Base-by-base conservation (phyloP, 2,888 invertebrate genomes). In the Drosophila sordidula region DNA sequence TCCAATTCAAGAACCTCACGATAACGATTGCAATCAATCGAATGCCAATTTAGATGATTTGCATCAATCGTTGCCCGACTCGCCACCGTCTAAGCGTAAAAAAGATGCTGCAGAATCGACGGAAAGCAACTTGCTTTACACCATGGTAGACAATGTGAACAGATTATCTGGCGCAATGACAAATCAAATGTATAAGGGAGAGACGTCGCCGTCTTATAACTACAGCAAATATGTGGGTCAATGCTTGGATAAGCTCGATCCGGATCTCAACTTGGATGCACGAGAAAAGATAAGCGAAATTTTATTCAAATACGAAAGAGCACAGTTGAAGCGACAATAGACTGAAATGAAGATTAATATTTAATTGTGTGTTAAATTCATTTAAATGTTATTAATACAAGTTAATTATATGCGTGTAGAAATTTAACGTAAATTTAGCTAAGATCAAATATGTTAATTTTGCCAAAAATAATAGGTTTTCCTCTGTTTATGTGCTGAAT, bases 261-360 rank as follows among this genome's bases (percentile, higher is more conserved):
- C 55, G 4, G 73, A 74, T 41, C 59, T 75, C n/a, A 64, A 74
- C 8, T 55, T 71, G 32, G 58, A 59, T 29, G 71, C 71, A 12
- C 67, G 71, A 16, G 74, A 71, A 29, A 73, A 74, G 42, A 71
- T 71, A 11, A 58, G 49, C 16, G 68, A 74, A 51, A 56, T 71
- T 5, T 46, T 71, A 22, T 74, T 67, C 50, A 51, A 50, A 14
- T 74, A 22, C 16, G 71, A 71, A 29, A 67, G 41, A 56, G 41
- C 39, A 32, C 71, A 71, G 55, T 59, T 75, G 34, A 16, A 64
- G 44, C 75, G 69, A 18, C 54, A 61, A 41, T 67, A 63, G 44
- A 61, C 52, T 57, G 49, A 66, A 41, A 38, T 32, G 26, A 36
- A 52, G 52, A 18, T 32, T 9, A 50, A 44, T 22, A 29, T 32